Evolutionary conservation across 1,140 invertebrate species (phyloP), one percentile per base, ranked within the genome.

Genomic region (honey bee (Apis mellifera)): DNA sequence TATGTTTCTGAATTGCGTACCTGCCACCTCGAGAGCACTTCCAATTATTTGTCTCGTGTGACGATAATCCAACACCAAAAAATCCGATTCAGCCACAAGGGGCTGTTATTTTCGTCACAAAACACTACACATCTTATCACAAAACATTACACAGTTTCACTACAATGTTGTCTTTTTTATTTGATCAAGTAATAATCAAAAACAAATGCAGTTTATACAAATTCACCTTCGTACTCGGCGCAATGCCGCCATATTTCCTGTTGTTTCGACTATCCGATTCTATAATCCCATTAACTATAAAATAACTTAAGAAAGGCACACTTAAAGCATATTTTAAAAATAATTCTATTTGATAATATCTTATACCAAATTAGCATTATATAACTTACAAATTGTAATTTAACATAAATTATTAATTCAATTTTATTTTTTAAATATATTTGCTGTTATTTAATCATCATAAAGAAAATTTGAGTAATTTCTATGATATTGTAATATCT

Each of bases 31-130:
- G 66, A 80, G 83, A 75, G 21, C 71, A 85, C 55, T 75, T 80
- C 64, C 77, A 78, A 78, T 85, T 83, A 86, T 66, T 65, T 83
- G 65, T 75, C 65, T 79, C 71, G 84, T 74, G 71, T 66, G 80
- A 85, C 64, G 86, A 84, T 82, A 80, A 84, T 85, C 72, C 71
- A 71, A 62, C 23, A 69, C 17, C 11, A 26, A 32, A 76, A 70
- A 72, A 82, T 82, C 76, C 66, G 65, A 66, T 60, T 84, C 80
- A 82, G 91, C 90, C 91, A 78, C 89, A 59, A 74, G 60, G 80
- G 89, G 89, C 90, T 85, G 83, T 76, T 79, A 78, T 85, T 86
- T 92, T 89, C 84, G 90, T 92, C 90, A 92, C 89, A 81, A 92
- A 90, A 86, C 86, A 92, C 87, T 75, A 64, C 86, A 90, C 90